These are phyloP conservation scores for Carcina quercana DNA, from an alignment of 2,888 invertebrate genomes.

Conservation along the genomic window DNA sequence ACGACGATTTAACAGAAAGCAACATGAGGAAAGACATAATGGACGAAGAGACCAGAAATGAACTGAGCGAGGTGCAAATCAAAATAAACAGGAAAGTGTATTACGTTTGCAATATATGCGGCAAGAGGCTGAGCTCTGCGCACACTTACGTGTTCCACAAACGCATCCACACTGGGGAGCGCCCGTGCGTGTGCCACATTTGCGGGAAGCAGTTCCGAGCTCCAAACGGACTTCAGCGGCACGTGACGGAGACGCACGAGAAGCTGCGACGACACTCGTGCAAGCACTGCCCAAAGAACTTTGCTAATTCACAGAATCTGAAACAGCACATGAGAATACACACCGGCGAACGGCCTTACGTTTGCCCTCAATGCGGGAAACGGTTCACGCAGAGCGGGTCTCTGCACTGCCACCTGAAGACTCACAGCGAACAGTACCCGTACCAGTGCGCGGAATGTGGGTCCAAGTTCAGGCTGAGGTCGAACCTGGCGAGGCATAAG, in stretches of 20 bases:
- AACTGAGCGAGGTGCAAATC: constrained; percentile 35
- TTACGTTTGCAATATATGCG: constrained; percentile 74
- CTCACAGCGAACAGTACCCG: constrained; percentile 72
- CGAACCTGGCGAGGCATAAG: constrained; percentile 71
- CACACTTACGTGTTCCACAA: constrained; percentile 77
- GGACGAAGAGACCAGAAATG: constrained; percentile 45
- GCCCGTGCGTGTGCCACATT: constrained; percentile 78
- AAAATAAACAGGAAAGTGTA: constrained; percentile 67
- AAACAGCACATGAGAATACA: constrained; percentile 76
- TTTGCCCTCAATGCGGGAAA: constrained; percentile 76
- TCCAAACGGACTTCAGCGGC: constrained; percentile 76
- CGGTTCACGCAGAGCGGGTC: constrained; percentile 79
- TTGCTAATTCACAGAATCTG: constrained; percentile 75
- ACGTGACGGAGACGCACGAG: constrained; percentile 77
- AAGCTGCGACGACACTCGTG: constrained; percentile 75
- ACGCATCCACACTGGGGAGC: constrained; percentile 78
- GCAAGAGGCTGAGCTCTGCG: constrained; percentile 74
- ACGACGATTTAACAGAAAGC: constrained; percentile 49
- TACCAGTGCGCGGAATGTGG: constrained; percentile 76
- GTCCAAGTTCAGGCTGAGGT: constrained; percentile 74
- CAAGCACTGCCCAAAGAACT: constrained; percentile 68
- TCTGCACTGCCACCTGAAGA: constrained; percentile 76
- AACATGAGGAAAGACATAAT: constrained; percentile 48
- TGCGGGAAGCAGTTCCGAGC: constrained; percentile 80
- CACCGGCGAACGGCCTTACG: constrained; percentile 74